Base-by-base conservation (phyloP, 2,888 invertebrate genomes). In the Himalopsyche anomala region DNA sequence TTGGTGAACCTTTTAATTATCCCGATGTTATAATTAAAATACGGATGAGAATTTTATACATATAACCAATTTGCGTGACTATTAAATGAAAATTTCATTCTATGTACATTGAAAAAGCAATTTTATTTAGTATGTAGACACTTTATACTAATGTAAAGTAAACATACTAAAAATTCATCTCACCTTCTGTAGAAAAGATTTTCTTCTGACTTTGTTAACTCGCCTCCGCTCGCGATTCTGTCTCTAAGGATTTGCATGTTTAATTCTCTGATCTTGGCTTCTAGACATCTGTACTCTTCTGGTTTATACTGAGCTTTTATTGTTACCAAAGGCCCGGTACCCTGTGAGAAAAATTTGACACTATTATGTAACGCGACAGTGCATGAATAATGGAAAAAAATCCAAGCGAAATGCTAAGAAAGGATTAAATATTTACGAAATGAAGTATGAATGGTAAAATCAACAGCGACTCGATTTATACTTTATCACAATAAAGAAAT, bases 281-380 rank as follows among this genome's bases (percentile, higher is more conserved):
- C 92, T 89, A 93, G 89, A 40, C 92, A 89, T 89, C 92, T 92
- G 89, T 93, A 93, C 85, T 93, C 93, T 87, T 93, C 93, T 0
- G 93, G 93, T 88, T 93, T 93, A 89, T 93, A 93, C 89, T 93
- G 93, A 42, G 93, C 93, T 5, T 92, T 93, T 90, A 93, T 92
- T n/a, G 92, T 91, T 36, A 93, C 93, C 5, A 93, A 91, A 15
- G 91, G 91, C 2, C 93, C 93, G 3, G 93, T 92, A 90, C 93
- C 93, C 90, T 93, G 91, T 28, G 38, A 19, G 19, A 8, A 62
- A 62, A 62, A 19, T 28, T 62, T 19, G 5, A 11, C 62, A 19
- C 28, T 19, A 19, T 62, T 19, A 62, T 28, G 62, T 62, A 28
- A 62, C n/a, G 19, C 6, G 6, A 28, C 19, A 9, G 62, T 62